Evolutionary conservation across 2,113 vertebrate genomes (phyloP).

Genomic region (Psittacara wagleri): DNA sequence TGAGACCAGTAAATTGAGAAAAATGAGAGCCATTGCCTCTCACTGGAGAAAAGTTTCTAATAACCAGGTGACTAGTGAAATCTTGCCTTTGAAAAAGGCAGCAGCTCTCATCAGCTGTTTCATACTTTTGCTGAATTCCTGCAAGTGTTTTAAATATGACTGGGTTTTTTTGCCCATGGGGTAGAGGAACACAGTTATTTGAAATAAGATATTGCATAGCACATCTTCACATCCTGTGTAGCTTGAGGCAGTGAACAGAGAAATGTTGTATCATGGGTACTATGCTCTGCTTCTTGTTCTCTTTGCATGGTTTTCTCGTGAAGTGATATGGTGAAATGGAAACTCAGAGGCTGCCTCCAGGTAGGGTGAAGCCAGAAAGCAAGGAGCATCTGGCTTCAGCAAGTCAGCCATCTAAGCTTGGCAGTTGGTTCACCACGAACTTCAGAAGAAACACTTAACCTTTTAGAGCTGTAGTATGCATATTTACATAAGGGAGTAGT

Average conservation of each 20-base stretch:
- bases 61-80: not conserved
- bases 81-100: not conserved
- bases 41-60: not conserved
- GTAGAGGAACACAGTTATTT: not conserved
- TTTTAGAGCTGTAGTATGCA: not conserved
- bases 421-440: not conserved
- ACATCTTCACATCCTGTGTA: not conserved
- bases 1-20: not conserved
- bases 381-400: not conserved
- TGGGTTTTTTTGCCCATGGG: rapidly evolving
- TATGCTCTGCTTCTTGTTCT: not conserved
- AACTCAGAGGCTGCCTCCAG: not conserved
- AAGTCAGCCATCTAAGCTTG: not conserved
- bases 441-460: not conserved
- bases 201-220: not conserved
- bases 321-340: not conserved
- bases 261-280: not conserved
- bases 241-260: not conserved
- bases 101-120: not conserved
- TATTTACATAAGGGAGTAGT: not conserved
- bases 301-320: not conserved
- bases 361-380: not conserved
- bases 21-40: not conserved
- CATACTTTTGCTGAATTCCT: not conserved
- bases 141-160: not conserved